A percentile compares a stretch with the other conserved stretches of the same genome.
These are phyloP conservation scores for Syrrhaptes paradoxus DNA, from an alignment of 2,113 vertebrate species.

Conservation along the genomic window DNA sequence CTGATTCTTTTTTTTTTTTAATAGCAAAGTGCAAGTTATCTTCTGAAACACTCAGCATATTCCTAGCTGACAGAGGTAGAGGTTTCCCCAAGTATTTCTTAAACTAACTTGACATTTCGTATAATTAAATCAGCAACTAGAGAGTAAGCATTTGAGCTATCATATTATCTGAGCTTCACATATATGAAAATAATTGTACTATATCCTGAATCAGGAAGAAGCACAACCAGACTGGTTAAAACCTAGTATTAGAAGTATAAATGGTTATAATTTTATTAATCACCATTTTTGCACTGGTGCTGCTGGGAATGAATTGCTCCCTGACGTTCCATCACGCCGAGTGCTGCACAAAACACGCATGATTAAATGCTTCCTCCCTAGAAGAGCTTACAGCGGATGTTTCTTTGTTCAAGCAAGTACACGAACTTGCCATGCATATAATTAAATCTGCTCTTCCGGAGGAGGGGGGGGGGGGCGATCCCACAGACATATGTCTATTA, in stretches of 20 bases:
- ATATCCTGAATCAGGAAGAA: not conserved
- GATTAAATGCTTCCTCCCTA: not conserved
- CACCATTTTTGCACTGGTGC: not conserved
- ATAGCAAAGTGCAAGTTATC: not conserved
- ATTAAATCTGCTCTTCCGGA: not conserved
- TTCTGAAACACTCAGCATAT: not conserved
- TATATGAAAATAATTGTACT: conserved; percentile 37
- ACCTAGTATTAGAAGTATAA: conserved; percentile 18
- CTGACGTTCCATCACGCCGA: not conserved
- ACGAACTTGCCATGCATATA: not conserved
- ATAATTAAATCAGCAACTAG: conserved; percentile 56
- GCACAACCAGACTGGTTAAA: conserved; percentile 23
- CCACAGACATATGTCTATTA: not conserved
- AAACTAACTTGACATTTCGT: conserved; percentile 50
- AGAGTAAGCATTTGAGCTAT: conserved; percentile 46
- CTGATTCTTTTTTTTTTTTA: not conserved
- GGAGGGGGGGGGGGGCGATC: not conserved
- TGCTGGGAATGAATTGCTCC: not conserved
- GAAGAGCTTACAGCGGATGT: not conserved
- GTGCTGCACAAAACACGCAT: not conserved
- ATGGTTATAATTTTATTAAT: conserved; percentile 31
- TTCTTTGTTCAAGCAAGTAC: not conserved
- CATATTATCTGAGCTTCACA: not conserved
- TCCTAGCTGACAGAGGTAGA: conserved; percentile 9
- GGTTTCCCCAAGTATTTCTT: conserved; percentile 44